Evolutionary conservation across 2,888 invertebrate species (phyloP).

Genomic region (Eupithecia exiguata): DNA sequence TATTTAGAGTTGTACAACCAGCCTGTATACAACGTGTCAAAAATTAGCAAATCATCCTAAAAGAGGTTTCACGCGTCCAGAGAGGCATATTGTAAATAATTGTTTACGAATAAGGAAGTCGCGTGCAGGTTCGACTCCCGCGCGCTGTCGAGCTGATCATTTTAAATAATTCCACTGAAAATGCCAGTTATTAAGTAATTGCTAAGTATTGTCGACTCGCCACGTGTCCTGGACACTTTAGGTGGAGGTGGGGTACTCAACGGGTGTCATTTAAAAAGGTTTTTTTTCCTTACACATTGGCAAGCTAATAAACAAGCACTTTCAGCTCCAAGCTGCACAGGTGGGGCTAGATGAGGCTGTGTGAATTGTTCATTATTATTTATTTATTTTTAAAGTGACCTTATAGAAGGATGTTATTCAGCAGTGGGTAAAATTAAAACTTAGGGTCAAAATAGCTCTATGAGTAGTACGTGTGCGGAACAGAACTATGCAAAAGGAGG

Average conservation of each 20-base stretch:
- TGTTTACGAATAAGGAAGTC: slow-evolving; percentile 61
- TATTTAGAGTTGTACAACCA: neutral
- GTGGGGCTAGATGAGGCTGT: too few relatives aligned
- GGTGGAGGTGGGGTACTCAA: neutral
- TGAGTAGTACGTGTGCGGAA: too few relatives aligned
- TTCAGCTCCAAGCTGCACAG: too few relatives aligned
- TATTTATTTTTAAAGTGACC: too few relatives aligned
- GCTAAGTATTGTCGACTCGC: slow-evolving; percentile 32
- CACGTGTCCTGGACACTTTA: slow-evolving; percentile 34
- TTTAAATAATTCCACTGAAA: slow-evolving; percentile 51
- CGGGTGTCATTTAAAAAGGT: neutral
- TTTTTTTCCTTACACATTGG: neutral
- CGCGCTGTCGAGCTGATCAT: slow-evolving; percentile 45
- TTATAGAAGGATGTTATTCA: too few relatives aligned
- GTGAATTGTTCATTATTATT: too few relatives aligned
- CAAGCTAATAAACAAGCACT: too few relatives aligned
- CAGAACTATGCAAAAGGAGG: too few relatives aligned
- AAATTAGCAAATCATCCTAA: slow-evolving; percentile 35
- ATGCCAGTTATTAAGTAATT: slow-evolving; percentile 34
- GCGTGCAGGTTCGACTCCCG: slow-evolving; percentile 65
- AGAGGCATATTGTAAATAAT: slow-evolving; percentile 56
- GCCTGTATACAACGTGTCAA: slow-evolving; percentile 25
- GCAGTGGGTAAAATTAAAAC: too few relatives aligned
- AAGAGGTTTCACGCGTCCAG: slow-evolving; percentile 49
- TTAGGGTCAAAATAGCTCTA: too few relatives aligned